These are phyloP conservation scores for Fopius arisanus DNA, from an alignment of 1,140 invertebrate genomes.

Conservation along the genomic window DNA sequence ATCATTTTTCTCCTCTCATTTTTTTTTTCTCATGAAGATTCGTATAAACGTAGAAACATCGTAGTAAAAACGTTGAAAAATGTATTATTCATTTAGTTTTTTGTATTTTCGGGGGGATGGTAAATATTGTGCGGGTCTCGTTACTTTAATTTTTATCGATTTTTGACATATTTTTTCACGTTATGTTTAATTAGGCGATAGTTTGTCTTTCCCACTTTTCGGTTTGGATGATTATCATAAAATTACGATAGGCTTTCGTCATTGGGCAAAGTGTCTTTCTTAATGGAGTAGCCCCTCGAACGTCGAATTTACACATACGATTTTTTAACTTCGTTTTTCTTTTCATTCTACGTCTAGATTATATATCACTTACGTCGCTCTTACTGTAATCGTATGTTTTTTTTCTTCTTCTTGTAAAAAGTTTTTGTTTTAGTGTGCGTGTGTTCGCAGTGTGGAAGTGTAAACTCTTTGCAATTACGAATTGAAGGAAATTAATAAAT, in stretches of 20 bases:
- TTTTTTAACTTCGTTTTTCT: constrained; percentile 36
- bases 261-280: constrained; percentile 9
- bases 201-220: background rate
- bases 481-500: constrained; percentile 18
- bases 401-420: constrained; percentile 34
- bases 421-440: constrained; percentile 36
- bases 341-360: constrained; percentile 52
- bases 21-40: constrained; percentile 46
- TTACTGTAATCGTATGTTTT: constrained; percentile 51
- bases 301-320: constrained; percentile 59
- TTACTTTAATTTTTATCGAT: constrained; percentile 26
- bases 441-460: constrained; percentile 38
- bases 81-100: constrained; percentile 41
- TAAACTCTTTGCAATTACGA: constrained; percentile 46
- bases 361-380: constrained; percentile 60
- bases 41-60: constrained; percentile 62
- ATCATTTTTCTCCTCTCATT: constrained; percentile 35
- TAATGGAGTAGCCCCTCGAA: constrained; percentile 47
- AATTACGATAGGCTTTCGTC: constrained; percentile 28
- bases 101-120: constrained; percentile 31
- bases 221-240: constrained; percentile 50
- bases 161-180: background rate
- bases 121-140: constrained; percentile 46
- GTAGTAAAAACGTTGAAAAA: constrained; percentile 58
- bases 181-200: constrained; percentile 53